Conservation (phyloP, 1,140 invertebrate species). For the Brachionus manjavacas region DNA sequence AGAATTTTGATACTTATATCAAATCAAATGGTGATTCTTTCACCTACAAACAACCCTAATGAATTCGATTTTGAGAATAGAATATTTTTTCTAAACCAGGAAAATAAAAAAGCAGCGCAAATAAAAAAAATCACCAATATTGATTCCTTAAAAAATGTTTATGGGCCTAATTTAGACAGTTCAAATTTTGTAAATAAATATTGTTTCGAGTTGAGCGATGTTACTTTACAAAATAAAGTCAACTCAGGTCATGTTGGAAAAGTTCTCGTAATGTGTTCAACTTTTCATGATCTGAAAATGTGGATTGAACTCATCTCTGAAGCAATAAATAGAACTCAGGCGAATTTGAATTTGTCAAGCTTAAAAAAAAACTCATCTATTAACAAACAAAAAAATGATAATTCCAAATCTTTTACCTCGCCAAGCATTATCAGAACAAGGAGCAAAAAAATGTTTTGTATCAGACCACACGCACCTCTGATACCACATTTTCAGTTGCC, state of each 20-base stretch:
- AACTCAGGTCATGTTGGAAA: background rate
- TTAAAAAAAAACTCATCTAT: background rate
- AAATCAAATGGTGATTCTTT: constrained; percentile 77
- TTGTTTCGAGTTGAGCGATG: background rate
- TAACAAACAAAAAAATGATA: background rate
- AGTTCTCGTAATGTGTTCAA: constrained; percentile 21
- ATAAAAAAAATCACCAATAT: background rate
- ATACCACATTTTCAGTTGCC: constrained; percentile 41
- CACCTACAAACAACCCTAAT: constrained; percentile 48
- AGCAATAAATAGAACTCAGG: background rate
- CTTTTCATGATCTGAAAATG: constrained; percentile 28
- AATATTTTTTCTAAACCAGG: background rate
- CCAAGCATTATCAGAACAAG: background rate
- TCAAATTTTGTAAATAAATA: constrained; percentile 27
- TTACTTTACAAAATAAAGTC: background rate
- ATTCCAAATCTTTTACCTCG: background rate
- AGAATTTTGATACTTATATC: constrained; percentile 87
- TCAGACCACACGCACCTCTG: constrained; percentile 18
- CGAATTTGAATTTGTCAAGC: background rate
- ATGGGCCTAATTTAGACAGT: background rate
- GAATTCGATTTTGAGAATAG: constrained; percentile 6
- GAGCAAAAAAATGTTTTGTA: background rate
- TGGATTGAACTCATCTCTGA: background rate
- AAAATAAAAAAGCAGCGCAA: background rate
- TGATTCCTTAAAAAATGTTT: background rate